Percentiles rank a stretch among this genome's conserved stretches.
Conservation (phyloP, 2,113 vertebrate species). For the Thryonomys swinderianus region DNA sequence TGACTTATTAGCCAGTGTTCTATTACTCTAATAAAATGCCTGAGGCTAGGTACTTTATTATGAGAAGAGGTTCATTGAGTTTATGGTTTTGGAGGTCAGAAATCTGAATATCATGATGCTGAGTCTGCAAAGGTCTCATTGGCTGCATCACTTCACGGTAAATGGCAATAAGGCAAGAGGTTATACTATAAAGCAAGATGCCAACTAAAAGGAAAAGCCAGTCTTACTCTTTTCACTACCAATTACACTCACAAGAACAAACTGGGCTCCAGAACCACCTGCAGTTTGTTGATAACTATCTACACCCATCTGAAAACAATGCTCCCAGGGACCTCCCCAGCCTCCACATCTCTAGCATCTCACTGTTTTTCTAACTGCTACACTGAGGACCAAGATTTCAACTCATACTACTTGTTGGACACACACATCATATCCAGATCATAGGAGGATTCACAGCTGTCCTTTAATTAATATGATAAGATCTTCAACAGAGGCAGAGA, state of each 20-base stretch:
- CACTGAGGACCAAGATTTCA: not conserved
- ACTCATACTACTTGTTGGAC: not conserved
- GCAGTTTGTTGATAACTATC: no score
- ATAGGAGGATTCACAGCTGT: not conserved
- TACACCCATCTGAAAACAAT: not conserved
- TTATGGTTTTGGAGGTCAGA: not conserved
- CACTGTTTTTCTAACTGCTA: not conserved
- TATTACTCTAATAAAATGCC: not conserved
- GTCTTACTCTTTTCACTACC: not conserved
- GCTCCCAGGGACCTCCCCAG: not conserved
- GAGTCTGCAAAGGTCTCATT: not conserved
- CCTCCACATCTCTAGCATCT: no score
- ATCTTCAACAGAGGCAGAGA: conserved; percentile 8
- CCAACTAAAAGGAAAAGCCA: no score
- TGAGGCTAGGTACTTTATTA: not conserved
- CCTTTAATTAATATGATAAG: not conserved
- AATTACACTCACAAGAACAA: not conserved
- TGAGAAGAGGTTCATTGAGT: not conserved
- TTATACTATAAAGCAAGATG: not conserved
- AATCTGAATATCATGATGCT: not conserved
- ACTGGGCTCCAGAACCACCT: not conserved
- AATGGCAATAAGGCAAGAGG: not conserved
- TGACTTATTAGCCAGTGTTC: not conserved
- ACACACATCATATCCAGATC: no score
- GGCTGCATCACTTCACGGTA: not conserved